Evolutionary conservation across 2,113 vertebrate genomes (phyloP).

Genomic region (Scophthalmus maximus): DNA sequence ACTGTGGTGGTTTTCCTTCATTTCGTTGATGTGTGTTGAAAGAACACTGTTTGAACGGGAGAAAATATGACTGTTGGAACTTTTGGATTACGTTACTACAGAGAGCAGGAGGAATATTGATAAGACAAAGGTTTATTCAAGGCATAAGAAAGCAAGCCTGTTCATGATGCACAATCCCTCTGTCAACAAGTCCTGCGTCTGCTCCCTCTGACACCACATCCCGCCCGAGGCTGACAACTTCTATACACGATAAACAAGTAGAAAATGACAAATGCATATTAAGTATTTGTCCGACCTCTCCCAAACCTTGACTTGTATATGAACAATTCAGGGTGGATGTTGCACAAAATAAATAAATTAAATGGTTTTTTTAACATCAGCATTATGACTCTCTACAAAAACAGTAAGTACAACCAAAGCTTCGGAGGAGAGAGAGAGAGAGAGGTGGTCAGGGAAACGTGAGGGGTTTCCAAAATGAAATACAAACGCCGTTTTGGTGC

Average conservation of each 20-base stretch:
- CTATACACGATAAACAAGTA: constrained; percentile 72
- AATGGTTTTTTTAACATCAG: constrained; percentile 73
- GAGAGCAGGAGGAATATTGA: constrained; percentile 66
- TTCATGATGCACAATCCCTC: constrained; percentile 48
- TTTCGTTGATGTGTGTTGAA: constrained; percentile 88
- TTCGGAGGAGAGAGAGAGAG: constrained; percentile 69
- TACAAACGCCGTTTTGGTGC: constrained; percentile 54
- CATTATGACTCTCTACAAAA: constrained; percentile 77
- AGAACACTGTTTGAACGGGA: constrained; percentile 93
- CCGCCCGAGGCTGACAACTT: constrained; percentile 67
- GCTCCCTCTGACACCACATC: constrained; percentile 62
- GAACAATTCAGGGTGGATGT: constrained; percentile 74
- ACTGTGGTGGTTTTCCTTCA: constrained; percentile 89
- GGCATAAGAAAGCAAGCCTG: constrained; percentile 70
- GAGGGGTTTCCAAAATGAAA: constrained; percentile 55
- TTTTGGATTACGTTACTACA: constrained; percentile 66
- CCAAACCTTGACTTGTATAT: constrained; percentile 65
- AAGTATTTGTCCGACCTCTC: constrained; percentile 62
- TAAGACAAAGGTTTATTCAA: constrained; percentile 77
- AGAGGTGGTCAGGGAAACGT: constrained; percentile 61
- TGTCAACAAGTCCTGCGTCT: constrained; percentile 35
- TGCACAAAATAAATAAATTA: constrained; percentile 84
- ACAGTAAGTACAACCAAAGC: constrained; percentile 80
- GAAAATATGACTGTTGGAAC: constrained; percentile 71
- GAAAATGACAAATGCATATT: constrained; percentile 74